Base-by-base conservation (phyloP, 2,888 invertebrate species). In the Apodemia mormo region DNA sequence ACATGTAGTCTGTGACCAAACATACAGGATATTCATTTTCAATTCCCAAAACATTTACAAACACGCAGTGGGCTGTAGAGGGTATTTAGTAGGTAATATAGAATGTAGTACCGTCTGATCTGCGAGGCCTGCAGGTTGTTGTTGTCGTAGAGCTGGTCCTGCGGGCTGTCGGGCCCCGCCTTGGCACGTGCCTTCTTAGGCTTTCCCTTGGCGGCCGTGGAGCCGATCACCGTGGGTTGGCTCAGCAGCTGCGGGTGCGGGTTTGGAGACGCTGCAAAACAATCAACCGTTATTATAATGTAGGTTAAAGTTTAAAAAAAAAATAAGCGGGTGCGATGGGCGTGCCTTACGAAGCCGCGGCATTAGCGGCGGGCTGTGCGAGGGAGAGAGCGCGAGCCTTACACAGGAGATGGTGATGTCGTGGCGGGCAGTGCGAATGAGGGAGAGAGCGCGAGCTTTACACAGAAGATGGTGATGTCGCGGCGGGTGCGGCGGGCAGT, bases 211-310 rank as follows among this genome's bases (percentile, higher is more conserved):
- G 94, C 86, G 73, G 95, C 94, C 54, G 95, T 94, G 43, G 95
- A 93, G 8, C 95, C 95, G 80, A 97, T 97, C 68, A 97, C 97
- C 4, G 97, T 97, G 1, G 97, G 97, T 84, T 97, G 97, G 77
- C 96, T 96, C 75, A 97, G 95, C 86, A 97, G 93, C 86, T 97
- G 96, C 66, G 95, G 95, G 78, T 96, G 96, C 52, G 96, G 96
- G 83, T 95, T 96, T 12, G 97, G 96, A 14, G 97, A 97, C 3
- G 95, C 95, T 94, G 94, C 12, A 2, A 49, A 49, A 49, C 14
- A 14, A 49, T 12, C 14, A 2, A 49, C 12, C 14, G 4, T 49
- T 49, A 49, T 14, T 14, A 4, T 5, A 4, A 14, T 49, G 49
- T 14, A 4, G 12, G 14, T 49, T 49, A 14, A 49, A 49, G 49